Percentiles rank a stretch among this genome's conserved stretches.
Conservation (phyloP, 2,888 invertebrate species). For the Yponomeuta plumbellus region DNA sequence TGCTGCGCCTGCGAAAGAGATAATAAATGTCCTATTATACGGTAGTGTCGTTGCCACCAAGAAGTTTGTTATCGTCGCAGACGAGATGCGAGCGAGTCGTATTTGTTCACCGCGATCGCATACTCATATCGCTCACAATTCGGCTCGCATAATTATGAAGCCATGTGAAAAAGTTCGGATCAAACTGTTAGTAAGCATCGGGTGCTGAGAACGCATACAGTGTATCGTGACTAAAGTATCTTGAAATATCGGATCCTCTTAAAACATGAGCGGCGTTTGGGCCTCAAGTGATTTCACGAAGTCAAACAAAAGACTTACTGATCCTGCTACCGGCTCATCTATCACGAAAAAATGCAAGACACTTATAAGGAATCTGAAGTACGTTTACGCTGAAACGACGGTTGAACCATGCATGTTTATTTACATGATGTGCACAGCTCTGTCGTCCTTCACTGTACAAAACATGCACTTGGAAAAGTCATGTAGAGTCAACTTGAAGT, state of each 20-base stretch:
- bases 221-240: neutral
- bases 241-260: neutral
- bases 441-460: slow-evolving; percentile 78
- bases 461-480: slow-evolving; percentile 78
- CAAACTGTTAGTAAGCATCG: slow-evolving; percentile 49
- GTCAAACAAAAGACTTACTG: slow-evolving; percentile 56
- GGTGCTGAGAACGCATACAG: slow-evolving; percentile 36
- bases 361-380: slow-evolving; percentile 52
- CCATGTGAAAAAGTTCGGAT: slow-evolving; percentile 54
- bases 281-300: slow-evolving; percentile 51
- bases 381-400: slow-evolving; percentile 62
- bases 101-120: slow-evolving; percentile 40
- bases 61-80: slow-evolving; percentile 59
- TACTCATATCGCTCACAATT: slow-evolving; percentile 57
- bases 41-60: neutral
- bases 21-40: slow-evolving; percentile 52
- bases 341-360: slow-evolving; percentile 55
- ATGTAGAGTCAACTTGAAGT: slow-evolving; percentile 72
- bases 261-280: slow-evolving; percentile 47
- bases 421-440: slow-evolving; percentile 79
- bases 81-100: slow-evolving; percentile 60
- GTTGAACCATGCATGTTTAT: slow-evolving; percentile 81
- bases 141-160: slow-evolving; percentile 65
- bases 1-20: neutral
- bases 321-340: slow-evolving; percentile 35